Percentiles rank a stretch among this genome's conserved stretches.
These are phyloP conservation scores for Erebia palarica DNA, from an alignment of 2,888 invertebrate genomes.

Conservation along the genomic window DNA sequence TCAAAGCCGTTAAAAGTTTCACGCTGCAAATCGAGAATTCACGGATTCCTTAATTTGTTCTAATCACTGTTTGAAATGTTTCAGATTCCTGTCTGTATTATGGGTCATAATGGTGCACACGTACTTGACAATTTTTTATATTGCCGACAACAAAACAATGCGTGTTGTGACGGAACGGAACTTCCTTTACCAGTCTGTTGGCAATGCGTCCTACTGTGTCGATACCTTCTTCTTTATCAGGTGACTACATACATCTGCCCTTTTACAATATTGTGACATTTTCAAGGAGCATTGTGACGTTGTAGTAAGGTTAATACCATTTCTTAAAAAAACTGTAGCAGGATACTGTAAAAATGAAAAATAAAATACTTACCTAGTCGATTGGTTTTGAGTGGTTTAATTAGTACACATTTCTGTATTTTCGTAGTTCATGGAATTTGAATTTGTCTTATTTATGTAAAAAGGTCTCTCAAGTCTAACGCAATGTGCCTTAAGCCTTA, in stretches of 20 bases:
- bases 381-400: too few relatives aligned
- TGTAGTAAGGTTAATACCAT: neutral
- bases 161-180: conserved; percentile 88
- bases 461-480: neutral
- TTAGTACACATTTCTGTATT: too few relatives aligned
- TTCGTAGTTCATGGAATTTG: too few relatives aligned
- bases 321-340: too few relatives aligned
- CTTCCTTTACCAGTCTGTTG: conserved; percentile 90
- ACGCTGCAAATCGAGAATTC: neutral
- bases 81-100: conserved; percentile 86
- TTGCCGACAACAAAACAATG: conserved; percentile 88
- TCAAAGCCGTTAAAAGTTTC: conserved; percentile 4
- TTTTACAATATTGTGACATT: conserved; percentile 46
- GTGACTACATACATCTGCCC: conserved; percentile 59
- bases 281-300: conserved; percentile 43
- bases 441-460: neutral
- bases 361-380: too few relatives aligned
- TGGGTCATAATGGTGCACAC: conserved; percentile 95
- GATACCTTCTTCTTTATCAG: conserved; percentile 94
- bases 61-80: conserved; percentile 8
- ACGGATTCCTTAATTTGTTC: neutral
- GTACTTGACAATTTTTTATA: conserved; percentile 90
- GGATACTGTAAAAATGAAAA: too few relatives aligned
- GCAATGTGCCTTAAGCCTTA: neutral
- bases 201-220: conserved; percentile 93